Evolutionary conservation across 2,888 invertebrate species (phyloP), one percentile per base, ranked within the genome.

Genomic region (Chloroclystis v-ata): DNA sequence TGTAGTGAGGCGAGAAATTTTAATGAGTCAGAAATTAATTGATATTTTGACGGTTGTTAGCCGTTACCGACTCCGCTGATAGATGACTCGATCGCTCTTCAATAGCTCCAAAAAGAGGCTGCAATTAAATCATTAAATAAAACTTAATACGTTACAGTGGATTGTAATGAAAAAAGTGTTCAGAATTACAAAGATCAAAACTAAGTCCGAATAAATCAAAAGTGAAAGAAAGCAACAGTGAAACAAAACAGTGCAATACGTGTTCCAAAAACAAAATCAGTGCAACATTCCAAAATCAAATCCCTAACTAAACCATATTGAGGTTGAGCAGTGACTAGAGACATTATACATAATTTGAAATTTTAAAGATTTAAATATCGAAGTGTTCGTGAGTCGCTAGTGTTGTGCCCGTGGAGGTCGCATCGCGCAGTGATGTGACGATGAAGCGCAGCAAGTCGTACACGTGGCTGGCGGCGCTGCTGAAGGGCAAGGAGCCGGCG

Each of bases 371-470:
- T n/a, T n/a, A n/a, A n/a, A n/a, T n/a, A n/a, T n/a, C n/a, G n/a
- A n/a, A n/a, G n/a, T n/a, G n/a, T n/a, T n/a, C n/a, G n/a, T n/a
- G n/a, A n/a, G n/a, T n/a, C n/a, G n/a, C n/a, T n/a, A n/a, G n/a
- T n/a, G n/a, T n/a, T n/a, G n/a, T n/a, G n/a, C n/a, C n/a, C n/a
- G 42, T 40, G 29, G 20, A 3, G 2, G 11, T 5, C 13, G n/a
- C n/a, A 48, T 12, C 32, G 43, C 16, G 60, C 50, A 54, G 62
- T 62, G 62, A 59, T 48, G 65, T 61, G 63, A 46, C 28, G 49
- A 86, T 86, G 86, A 84, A 82, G 69, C 79, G 86, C 51, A 85
- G 85, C 60, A 84, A 84, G 73, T 86, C 86, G 43, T 83, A 85
- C 69, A 82, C 84, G 63, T 85, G 86, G 86, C 78, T 86, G 67